These are phyloP conservation scores for Prunella fulvescens DNA, from an alignment of 2,113 vertebrate species.

Conservation along the genomic window DNA sequence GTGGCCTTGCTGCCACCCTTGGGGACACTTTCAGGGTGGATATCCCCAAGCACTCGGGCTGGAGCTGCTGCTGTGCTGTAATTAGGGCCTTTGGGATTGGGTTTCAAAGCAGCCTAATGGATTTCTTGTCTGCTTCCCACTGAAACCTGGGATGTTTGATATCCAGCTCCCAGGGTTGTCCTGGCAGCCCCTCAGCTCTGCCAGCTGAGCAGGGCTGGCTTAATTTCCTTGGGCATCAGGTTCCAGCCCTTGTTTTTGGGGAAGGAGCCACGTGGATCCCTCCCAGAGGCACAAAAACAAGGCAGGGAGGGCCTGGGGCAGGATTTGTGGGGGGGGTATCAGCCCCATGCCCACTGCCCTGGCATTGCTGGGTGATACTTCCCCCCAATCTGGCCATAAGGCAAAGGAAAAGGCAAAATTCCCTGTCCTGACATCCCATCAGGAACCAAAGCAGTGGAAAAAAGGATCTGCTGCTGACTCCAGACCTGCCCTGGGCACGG, in stretches of 20 bases:
- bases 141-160: neutral
- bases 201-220: neutral
- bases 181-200: neutral
- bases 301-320: neutral
- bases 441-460: neutral
- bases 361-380: neutral
- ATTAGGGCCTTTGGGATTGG: neutral
- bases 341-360: neutral
- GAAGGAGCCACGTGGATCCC: neutral
- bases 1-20: neutral
- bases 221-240: neutral
- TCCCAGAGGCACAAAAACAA: neutral
- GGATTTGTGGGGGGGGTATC: neutral
- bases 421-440: neutral
- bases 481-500: neutral
- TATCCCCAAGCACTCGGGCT: neutral
- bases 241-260: neutral
- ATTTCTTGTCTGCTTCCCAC: neutral
- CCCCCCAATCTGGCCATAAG: neutral
- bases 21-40: neutral
- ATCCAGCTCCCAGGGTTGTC: fast-evolving
- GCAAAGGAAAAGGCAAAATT: neutral
- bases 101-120: neutral
- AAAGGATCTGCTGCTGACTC: neutral
- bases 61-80: neutral